Evolutionary conservation across 2,797 vertebrate genomes (phyloP), one percentile per base, ranked within the genome.

Genomic region (Sebastes vulpes): DNA sequence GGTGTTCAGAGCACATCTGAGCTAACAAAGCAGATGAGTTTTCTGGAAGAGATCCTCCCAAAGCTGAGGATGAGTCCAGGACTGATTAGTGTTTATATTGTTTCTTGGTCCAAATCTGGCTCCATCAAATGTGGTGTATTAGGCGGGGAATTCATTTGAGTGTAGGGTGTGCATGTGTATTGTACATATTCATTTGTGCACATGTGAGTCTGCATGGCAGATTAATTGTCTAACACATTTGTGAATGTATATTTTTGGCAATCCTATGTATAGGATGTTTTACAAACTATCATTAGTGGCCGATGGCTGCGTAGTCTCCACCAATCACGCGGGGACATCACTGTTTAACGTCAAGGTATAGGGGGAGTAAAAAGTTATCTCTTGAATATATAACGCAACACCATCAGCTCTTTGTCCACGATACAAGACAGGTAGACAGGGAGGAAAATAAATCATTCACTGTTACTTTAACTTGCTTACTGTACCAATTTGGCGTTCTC

Each of bases 21-120:
- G 57, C 81, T 67, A 83, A 88, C 63, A 86, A 72, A 81, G 65
- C 50, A 74, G 63, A 81, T 88, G 76, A 61, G 31, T 64, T 88
- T 79, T 79, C 54, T 50, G 8, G 25, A 42, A 63, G 23, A 61
- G 21, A 52, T 63, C 16, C 46, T 81, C 52, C 31, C 48, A 61
- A 54, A 73, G 65, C 66, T 57, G 63, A 20, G 59, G 52, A 60
- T 10, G 48, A 68, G n/a, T 81, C 63, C 64, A 64, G n/a, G 16
- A 50, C 59, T 79, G 67, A 65, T 79, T 76, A 31, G 29, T 72
- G 76, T 65, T 78, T 50, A 11, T 66, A 6, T 71, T 67, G 14
- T 61, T 48, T 65, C 31, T 70, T 48, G 28, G 16, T 68, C 21
- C 50, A 18, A 58, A 65, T 66, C 59, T 54, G 29, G 2, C 35